These are phyloP conservation scores for Spizaetus ornatus DNA, from an alignment of 2,113 vertebrate species.

Conservation along the genomic window DNA sequence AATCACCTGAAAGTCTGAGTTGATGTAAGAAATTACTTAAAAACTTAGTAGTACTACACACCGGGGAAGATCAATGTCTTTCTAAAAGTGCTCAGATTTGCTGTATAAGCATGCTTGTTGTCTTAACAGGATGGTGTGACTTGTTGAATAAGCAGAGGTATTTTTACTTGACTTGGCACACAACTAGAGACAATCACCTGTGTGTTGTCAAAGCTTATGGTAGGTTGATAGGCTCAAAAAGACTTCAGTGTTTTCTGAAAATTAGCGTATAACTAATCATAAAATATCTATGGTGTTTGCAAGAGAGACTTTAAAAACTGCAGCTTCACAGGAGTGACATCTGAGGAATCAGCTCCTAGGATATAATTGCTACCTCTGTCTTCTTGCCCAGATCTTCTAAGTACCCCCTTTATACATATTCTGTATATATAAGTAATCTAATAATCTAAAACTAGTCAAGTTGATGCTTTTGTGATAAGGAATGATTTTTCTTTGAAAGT, in stretches of 20 bases:
- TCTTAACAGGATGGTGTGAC: neutral
- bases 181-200: neutral
- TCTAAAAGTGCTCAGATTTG: neutral
- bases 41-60: neutral
- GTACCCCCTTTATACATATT: neutral
- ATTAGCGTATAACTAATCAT: neutral
- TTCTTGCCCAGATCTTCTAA: neutral
- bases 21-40: neutral
- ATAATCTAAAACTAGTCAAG: neutral
- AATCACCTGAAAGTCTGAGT: neutral
- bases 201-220: neutral
- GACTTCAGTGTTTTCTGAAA: neutral
- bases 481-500: neutral
- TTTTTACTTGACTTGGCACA: neutral
- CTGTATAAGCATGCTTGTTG: neutral
- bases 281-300: rapidly evolving
- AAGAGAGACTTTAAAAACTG: rapidly evolving
- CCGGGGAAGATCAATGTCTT: neutral
- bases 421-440: neutral
- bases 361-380: neutral
- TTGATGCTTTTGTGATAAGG: neutral
- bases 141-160: neutral
- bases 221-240: neutral
- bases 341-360: neutral
- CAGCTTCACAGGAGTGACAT: neutral